Evolutionary conservation across 2,888 invertebrate species (phyloP), one percentile per base, ranked within the genome.

Genomic region (Acrocyrtus sp.): DNA sequence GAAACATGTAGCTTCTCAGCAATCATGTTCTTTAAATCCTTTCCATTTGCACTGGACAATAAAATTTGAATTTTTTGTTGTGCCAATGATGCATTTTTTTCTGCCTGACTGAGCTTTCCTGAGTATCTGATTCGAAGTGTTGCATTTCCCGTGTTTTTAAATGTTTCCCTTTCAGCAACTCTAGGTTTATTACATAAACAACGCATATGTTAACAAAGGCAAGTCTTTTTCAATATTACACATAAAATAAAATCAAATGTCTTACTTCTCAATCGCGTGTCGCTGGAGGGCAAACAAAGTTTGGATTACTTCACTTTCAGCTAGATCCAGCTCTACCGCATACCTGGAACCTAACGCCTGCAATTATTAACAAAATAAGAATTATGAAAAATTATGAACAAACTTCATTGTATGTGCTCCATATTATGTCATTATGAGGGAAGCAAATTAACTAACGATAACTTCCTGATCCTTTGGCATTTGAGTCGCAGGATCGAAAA

Each of bases 101-200:
- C 54, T 3, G 56, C 51, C 1, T 47, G 5, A 6, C 62, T 57
- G 0, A 88, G 86, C 43, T 86, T 87, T 27, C 84, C 84, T 34
- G 85, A 87, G 1, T 90, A 86, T 78, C 90, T 90, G 0, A 94
- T 86, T 83, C 90, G 89, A 24, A 94, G 84, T 0, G 91, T 90
- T 0, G 93, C 93, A 60, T 90, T 82, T 1, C 93, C 93, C 0
- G 90, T 91, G 80, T 89, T 88, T 75, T 89, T 88, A 80, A 89
- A 93, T 68, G 88, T 88, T 3, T 88, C 88, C 75, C 90, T 88
- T 24, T 92, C 90, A 72, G 89, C 89, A 15, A 92, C 86, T 80
- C 92, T 75, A 29, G 19, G n/a, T 27, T 27, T 27, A 12, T 17
- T 47, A 60, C n/a, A 10, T 27, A 21, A 60, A 29, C 22, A 48